Base-by-base conservation (phyloP, 1,140 invertebrate genomes). In the Bombus confusus region DNA sequence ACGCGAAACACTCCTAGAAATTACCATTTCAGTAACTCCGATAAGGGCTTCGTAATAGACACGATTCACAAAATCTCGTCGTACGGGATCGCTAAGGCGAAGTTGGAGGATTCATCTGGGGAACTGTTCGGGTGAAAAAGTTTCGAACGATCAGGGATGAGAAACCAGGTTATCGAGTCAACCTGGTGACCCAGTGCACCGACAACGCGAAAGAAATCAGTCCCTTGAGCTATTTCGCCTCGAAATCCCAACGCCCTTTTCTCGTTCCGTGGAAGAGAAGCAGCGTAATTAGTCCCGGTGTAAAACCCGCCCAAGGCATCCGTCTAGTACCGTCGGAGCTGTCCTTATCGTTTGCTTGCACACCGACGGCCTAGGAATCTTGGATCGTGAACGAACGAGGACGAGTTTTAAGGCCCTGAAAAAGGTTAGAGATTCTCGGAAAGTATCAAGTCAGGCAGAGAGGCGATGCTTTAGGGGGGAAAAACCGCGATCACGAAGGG, bases 261-360 rank as follows among this genome's bases (percentile, higher is more conserved):
- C 87, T 82, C 62, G 87, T 89, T 41, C 43, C 83, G 39, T 68
- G 66, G 47, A 75, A 64, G 37, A 41, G 66, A 82, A 80, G 82
- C 64, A 73, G 82, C 75, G 87, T 88, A 89, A 89, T 89, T 89
- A 89, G 87, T 64, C 57, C 31, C 74, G 83, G 79, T 83, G 87
- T 88, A 88, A 85, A 89, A 41, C 88, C 79, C 75, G 79, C 75
- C 83, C 88, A 66, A 73, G 69, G 83, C 79, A 71, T 88, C 73
- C 88, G 79, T 89, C 87, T 86, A 80, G 34, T 87, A 88, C 68
- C 87, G 83, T 88, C 87, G 75, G 79, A 86, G 87, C 57, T 83
- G 87, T 75, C 87, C 85, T 80, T 85, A 88, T 83, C 88, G 79
- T 77, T 73, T 74, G 25, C 77, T 86, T 10, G 83, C 83, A 72